Base-by-base conservation (phyloP, 2,888 invertebrate species). In the Plagiodera versicolora region DNA sequence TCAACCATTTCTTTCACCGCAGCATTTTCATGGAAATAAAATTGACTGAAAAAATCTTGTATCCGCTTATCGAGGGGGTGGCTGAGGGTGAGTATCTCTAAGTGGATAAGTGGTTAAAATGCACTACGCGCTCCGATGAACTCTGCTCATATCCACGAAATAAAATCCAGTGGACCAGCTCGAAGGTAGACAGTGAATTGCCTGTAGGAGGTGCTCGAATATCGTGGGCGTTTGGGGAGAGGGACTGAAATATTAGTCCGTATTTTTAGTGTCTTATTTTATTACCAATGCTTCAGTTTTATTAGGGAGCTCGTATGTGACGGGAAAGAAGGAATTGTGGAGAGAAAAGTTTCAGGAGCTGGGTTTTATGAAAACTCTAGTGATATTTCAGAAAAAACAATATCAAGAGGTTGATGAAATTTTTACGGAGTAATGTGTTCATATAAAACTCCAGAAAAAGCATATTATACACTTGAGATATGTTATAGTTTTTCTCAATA, bases 211-310 rank as follows among this genome's bases (percentile, higher is more conserved):
- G 18, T 1, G 14, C 11, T 60, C 19, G 17, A 30, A 56, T 59
- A 51, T 18, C 49, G 39, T 72, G 72, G 70, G 39, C 70, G 47
- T 59, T 67, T 69, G 60, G 46, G 58, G 60, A 63, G 63, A 71
- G 74, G 73, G 75, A 70, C 74, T 75, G 76, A 76, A 76, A 76
- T 76, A 76, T 76, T 73, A 74, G 75, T 76, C 73, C 76, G 74
- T 76, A 76, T 77, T 76, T 77, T 76, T 75, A 76, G 76, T 75
- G 77, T 77, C 77, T 76, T 75, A 76, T 77, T 77, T 77, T 77
- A 77, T 74, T 69, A 73, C 71, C 66, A 72, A 74, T 72, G 76
- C 75, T 76, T 75, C 71, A 73, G 73, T 74, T 75, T 75, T 76
- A 76, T 76, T 73, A 74, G 73, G 50, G 67, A 63, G 70, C 68